These are phyloP conservation scores for Notarius quadriscutis DNA, from an alignment of 2,113 vertebrate species.

Conservation along the genomic window DNA sequence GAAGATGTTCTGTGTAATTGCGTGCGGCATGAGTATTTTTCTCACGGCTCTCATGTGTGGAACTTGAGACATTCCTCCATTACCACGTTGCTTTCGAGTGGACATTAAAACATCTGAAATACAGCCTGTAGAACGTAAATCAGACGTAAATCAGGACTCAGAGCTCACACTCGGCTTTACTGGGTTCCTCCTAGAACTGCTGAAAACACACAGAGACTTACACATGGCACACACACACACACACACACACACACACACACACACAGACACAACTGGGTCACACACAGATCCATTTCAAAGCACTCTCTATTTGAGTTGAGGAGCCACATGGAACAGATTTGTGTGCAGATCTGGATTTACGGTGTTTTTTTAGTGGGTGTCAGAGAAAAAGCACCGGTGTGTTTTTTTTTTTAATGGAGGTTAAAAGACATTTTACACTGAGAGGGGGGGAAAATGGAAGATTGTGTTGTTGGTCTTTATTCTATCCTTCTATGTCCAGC, in stretches of 20 bases:
- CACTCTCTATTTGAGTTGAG: neutral
- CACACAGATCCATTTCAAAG: slow-evolving; percentile 8
- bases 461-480: neutral
- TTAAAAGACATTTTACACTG: neutral
- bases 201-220: neutral
- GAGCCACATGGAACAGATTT: slow-evolving; percentile 5
- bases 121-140: neutral
- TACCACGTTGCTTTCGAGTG: neutral
- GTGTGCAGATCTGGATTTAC: neutral
- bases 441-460: neutral
- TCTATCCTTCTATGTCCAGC: neutral
- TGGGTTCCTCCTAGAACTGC: slow-evolving; percentile 1
- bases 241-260: slow-evolving; percentile 3
- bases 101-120: neutral
- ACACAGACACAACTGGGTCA: neutral
- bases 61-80: neutral
- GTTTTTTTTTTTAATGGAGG: neutral
- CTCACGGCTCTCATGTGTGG: neutral
- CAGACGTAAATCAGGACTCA: neutral
- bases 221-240: neutral
- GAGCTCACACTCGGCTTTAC: neutral
- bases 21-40: neutral
- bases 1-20: neutral
- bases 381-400: neutral
- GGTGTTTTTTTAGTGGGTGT: neutral